Percentiles rank a stretch among this genome's conserved stretches.
Evolutionary conservation across 2,888 invertebrate species (phyloP).

Genomic region (Ephialtes manifestator): DNA sequence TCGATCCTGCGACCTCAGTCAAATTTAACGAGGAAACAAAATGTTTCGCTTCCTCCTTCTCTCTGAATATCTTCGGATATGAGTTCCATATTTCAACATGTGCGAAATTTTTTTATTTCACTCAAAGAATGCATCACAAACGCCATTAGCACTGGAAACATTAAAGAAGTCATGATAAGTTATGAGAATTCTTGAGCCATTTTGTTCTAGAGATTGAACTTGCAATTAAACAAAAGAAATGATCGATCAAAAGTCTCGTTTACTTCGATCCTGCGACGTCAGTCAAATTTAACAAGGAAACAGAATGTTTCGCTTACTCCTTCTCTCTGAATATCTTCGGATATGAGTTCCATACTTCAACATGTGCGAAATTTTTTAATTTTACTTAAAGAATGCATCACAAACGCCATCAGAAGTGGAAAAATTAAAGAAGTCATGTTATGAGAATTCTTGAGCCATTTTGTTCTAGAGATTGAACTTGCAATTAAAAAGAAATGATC

Average conservation of each 20-base stretch:
- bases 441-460: constrained; percentile 34
- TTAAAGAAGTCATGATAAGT: constrained; percentile 34
- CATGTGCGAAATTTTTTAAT: background rate
- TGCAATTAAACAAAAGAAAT: constrained; percentile 37
- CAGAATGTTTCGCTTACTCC: too few relatives aligned
- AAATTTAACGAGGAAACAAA: too few relatives aligned
- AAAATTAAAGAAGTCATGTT: constrained; percentile 5
- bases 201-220: background rate
- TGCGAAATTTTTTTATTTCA: background rate
- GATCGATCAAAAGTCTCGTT: too few relatives aligned
- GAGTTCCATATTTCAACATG: constrained; percentile 30
- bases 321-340: too few relatives aligned
- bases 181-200: constrained; percentile 31
- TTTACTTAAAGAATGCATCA: background rate
- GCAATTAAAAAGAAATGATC: constrained; percentile 37
- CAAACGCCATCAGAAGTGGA: background rate
- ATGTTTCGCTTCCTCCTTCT: too few relatives aligned
- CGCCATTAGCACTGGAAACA: background rate
- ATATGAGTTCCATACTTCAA: constrained; percentile 35
- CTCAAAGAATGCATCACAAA: constrained; percentile 5
- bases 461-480: background rate
- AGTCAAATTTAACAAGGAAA: too few relatives aligned
- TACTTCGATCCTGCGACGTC: too few relatives aligned
- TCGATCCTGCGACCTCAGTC: too few relatives aligned
- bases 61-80: too few relatives aligned